Evolutionary conservation across 1,140 invertebrate species (phyloP).

Genomic region (Drosophila mayri): DNA sequence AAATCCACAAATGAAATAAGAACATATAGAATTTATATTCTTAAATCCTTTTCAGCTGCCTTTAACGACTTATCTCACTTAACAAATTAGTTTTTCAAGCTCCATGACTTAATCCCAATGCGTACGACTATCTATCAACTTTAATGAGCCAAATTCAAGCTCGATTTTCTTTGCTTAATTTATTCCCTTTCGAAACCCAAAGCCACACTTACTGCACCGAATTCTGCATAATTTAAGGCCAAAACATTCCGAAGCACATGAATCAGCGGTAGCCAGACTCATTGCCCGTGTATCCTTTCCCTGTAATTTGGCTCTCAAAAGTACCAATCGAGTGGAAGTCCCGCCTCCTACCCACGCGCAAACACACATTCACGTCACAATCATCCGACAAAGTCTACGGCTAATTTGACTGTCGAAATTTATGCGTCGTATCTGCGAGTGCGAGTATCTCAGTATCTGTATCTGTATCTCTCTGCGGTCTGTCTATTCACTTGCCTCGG

Average conservation of each 20-base stretch:
- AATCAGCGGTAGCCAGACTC: constrained; percentile 29
- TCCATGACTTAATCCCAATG: constrained; percentile 3
- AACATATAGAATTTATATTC: background rate
- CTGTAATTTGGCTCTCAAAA: constrained; percentile 48
- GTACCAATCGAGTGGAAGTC: constrained; percentile 45
- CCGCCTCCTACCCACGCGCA: constrained; percentile 21
- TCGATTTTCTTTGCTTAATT: background rate
- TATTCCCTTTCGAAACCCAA: background rate
- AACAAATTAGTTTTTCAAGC: background rate
- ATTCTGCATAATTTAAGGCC: constrained; percentile 31
- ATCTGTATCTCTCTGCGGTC: constrained; percentile 17
- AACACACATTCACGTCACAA: constrained; percentile 13
- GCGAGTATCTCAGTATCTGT: constrained; percentile 20
- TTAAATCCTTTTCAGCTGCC: background rate
- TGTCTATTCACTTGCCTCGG: constrained; percentile 16
- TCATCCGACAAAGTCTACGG: constrained; percentile 54
- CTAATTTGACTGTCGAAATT: constrained; percentile 77
- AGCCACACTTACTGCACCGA: background rate
- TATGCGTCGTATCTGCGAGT: constrained; percentile 60
- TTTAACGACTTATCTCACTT: background rate
- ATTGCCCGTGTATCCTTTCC: constrained; percentile 38
- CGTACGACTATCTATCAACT: background rate
- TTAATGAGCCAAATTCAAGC: constrained; percentile 1
- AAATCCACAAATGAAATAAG: background rate
- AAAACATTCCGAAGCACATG: constrained; percentile 22